These are phyloP conservation scores for Cavia porcellus DNA, from an alignment of 2,113 vertebrate genomes.

Conservation along the genomic window DNA sequence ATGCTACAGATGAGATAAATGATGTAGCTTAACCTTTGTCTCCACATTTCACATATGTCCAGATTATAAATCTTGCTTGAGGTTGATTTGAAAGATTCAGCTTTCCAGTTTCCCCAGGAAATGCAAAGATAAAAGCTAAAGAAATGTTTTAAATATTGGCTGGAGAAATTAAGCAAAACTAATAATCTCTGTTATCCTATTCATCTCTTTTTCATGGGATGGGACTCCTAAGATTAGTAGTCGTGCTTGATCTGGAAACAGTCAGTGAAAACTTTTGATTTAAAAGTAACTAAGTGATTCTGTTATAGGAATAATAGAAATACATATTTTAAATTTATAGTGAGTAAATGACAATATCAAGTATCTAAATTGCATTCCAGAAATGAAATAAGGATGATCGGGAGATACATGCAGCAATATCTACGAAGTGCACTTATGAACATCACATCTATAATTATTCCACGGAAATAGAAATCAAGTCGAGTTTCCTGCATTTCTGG, in stretches of 20 bases:
- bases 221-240: not conserved
- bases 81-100: not conserved
- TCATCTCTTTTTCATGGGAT: not conserved
- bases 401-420: not conserved
- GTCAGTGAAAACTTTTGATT: constrained; percentile 41
- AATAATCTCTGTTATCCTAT: not conserved
- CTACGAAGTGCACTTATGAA: constrained; percentile 5
- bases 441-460: constrained; percentile 29
- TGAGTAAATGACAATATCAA: constrained; percentile 37
- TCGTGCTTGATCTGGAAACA: not conserved
- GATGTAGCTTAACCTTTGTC: constrained; percentile 15
- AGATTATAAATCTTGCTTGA: constrained; percentile 45
- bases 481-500: not conserved
- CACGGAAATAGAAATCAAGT: not conserved
- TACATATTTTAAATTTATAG: not conserved
- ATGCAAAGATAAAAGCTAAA: constrained; percentile 7
- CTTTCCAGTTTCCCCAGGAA: constrained; percentile 37
- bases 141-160: not conserved
- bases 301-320: constrained; percentile 50
- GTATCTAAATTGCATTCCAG: constrained; percentile 62
- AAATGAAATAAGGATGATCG: not conserved
- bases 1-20: constrained; percentile 58
- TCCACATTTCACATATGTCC: constrained; percentile 76
- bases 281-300: not conserved
- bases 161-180: constrained; percentile 2